Percentiles rank a stretch among this genome's conserved stretches.
These are phyloP conservation scores for Oxycera nigricornis DNA, from an alignment of 2,888 invertebrate genomes.

Conservation along the genomic window DNA sequence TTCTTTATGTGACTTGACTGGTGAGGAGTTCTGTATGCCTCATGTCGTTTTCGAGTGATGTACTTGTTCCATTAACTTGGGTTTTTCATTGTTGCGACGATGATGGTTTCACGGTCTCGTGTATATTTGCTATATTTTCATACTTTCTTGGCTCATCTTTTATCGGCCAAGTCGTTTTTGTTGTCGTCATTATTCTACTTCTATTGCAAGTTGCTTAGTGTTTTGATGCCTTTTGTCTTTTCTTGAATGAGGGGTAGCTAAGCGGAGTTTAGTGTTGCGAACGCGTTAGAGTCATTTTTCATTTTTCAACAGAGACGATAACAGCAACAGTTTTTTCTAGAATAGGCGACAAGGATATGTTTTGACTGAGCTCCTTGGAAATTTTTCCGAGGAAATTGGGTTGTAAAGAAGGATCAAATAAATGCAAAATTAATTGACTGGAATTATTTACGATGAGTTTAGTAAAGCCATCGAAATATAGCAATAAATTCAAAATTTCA, in stretches of 20 bases:
- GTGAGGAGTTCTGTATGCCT: constrained; percentile 9
- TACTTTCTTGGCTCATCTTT: background rate
- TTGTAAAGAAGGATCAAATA: no score
- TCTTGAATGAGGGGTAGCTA: background rate
- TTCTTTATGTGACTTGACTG: constrained; percentile 41
- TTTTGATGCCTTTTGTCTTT: background rate
- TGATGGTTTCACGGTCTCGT: background rate
- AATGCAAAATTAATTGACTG: no score
- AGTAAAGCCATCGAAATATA: no score
- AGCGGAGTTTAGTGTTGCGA: background rate
- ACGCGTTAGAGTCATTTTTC: constrained; percentile 28
- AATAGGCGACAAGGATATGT: no score
- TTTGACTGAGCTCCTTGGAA: background rate
- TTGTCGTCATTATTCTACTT: constrained; percentile 9
- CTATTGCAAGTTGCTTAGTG: constrained; percentile 4
- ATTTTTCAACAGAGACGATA: constrained; percentile 34
- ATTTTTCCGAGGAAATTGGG: no score
- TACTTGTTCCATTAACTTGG: constrained; percentile 31
- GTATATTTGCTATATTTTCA: background rate
- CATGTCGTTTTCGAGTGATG: constrained; percentile 37
- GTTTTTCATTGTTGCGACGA: constrained; percentile 18
- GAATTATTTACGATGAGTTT: no score
- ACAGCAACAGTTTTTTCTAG: constrained; percentile 39
- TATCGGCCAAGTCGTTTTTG: background rate
- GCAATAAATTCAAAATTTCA: no score